These are phyloP conservation scores for Alligator sinensis DNA, from an alignment of 2,113 vertebrate species.

Conservation along the genomic window DNA sequence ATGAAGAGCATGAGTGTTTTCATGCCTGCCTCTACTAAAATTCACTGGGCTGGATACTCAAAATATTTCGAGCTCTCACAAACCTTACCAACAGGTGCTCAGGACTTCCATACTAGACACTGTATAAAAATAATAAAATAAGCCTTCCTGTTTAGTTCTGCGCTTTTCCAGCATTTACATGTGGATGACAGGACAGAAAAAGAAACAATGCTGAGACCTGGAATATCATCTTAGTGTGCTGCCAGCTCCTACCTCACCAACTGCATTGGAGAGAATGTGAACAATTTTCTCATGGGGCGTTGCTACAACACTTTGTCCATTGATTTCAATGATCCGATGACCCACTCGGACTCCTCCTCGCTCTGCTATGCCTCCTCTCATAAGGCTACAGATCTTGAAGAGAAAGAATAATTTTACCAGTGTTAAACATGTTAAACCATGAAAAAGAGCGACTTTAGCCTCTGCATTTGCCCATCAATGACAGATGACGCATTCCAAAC, in stretches of 20 bases:
- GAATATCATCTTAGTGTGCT: background rate
- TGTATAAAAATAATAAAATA: background rate
- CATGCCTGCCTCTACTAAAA: background rate
- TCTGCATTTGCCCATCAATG: background rate
- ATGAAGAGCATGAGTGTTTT: background rate
- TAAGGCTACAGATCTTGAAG: constrained; percentile 95
- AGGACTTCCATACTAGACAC: background rate
- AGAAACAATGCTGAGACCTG: background rate
- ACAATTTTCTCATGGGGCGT: constrained; percentile 97
- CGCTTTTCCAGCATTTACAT: background rate
- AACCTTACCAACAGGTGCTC: background rate
- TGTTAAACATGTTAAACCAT: background rate
- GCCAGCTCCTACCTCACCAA: constrained; percentile 89
- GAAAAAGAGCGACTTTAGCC: background rate
- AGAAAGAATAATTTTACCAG: background rate
- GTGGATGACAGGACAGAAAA: background rate
- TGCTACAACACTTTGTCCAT: constrained; percentile 95
- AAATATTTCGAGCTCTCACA: background rate
- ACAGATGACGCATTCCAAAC: background rate
- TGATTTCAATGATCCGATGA: constrained; percentile 98
- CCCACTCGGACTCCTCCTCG: constrained; percentile 96
- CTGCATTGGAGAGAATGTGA: constrained; percentile 94
- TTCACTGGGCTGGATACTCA: background rate
- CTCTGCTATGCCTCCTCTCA: constrained; percentile 97
- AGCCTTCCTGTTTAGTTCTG: background rate